Base-by-base conservation (phyloP, 2,113 vertebrate species). In the Myrmophylax atrothorax region DNA sequence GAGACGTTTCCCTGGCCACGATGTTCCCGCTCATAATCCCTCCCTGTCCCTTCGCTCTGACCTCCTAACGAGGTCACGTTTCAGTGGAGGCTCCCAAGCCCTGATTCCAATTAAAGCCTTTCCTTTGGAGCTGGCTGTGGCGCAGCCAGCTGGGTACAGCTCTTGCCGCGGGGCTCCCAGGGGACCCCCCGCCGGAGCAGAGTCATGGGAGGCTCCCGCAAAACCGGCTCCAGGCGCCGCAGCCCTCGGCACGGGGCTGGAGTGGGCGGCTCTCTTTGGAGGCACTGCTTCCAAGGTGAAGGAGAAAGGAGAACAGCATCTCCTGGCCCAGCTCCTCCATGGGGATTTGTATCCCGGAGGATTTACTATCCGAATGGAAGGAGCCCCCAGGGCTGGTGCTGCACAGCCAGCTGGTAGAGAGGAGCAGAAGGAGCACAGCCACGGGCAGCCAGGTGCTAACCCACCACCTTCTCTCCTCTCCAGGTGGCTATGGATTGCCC, bases 401-500 rank as follows among this genome's bases (percentile, higher is more conserved):
- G 3, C 67, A 26, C 44, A 56, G 73, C 35, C 5, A 2, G 74
- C 60, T 35, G 69, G 84, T 78, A 83, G 56, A 93, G 70, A 18
- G 17, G 63, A 47, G 76, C 89, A 90, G 79, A 92, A 63, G 38
- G 72, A 66, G 73, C 91, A 93, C 28, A 1, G 70, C 40, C 59
- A 79, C 44, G 3, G 7, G 78, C 53, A 96, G 52, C 44, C 75
- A 47, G 23, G 38, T 46, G 78, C 95, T 94, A 92, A 85, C 47
- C 33, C 5, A 25, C 50, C 46, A 49, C 84, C 33, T 89, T 89
- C 74, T 70, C 85, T 92, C 81, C 95, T 96, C 93, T 96, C 63
- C 94, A 99, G 99, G 98, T 96, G 98, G 97, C 83, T 98, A 98
- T 53, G 98, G 98, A 93, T 96, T 98, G 88, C 99, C 99, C 87